Base-by-base conservation (phyloP, 2,113 vertebrate genomes). In the Platysteira castanea region DNA sequence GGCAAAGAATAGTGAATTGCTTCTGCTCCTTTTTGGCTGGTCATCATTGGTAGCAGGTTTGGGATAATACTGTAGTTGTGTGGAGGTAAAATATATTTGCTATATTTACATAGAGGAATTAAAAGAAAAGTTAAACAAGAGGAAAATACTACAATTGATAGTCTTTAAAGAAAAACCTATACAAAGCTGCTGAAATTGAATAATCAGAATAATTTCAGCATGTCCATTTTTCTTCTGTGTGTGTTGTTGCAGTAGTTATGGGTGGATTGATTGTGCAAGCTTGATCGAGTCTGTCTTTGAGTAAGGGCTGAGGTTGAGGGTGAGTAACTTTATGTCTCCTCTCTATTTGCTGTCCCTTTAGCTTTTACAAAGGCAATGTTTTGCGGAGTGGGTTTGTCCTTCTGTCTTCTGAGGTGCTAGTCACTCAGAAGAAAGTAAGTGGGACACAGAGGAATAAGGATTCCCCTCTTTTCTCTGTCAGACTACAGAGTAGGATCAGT, bases 241-340 rank as follows among this genome's bases (percentile, higher is more conserved):
- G 26, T 65, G 57, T n/a, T 54, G 33, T 44, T 67, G 18, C 0
- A 3, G 20, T 35, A 56, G 54, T 33, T 63, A 47, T 2, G 4
- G 42, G 50, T 50, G 47, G 20, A 22, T 52, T 42, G 11, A 11
- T 30, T 35, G 46, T 63, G 33, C 1, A 2, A n/a, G 37, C 26
- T 26, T 21, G n/a, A 23, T 22, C 35, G 13, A 53, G 39, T 33
- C 60, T 11, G 28, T 22, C 53, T 46, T 19, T 15, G 26, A 50
- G 42, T 28, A 24, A 0, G 1, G 37, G 49, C 42, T 27, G 61
- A 46, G 44, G 14, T 0, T 59, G 52, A 44, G 19, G 41, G 9
- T 11, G 20, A 65, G 52, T 31, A 16, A 26, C 52, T 13, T 39
- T 18, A 28, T 6, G 30, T 14, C 18, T 47, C 44, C 18, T 49